Conservation (phyloP, 2,113 vertebrate genomes). For the Silurus glanis region DNA sequence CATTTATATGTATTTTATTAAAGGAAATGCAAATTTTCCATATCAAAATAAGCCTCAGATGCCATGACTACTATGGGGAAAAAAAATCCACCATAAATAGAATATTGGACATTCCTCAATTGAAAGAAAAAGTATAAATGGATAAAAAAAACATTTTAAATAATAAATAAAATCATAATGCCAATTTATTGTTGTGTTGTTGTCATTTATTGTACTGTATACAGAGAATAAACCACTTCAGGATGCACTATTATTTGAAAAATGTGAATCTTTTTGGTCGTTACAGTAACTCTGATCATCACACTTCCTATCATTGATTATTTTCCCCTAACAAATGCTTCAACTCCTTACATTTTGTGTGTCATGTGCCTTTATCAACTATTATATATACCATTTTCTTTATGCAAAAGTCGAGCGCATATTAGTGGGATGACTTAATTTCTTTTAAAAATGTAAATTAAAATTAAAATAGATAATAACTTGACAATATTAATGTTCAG, state of each 20-base stretch:
- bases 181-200: not conserved
- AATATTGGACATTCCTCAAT: not conserved
- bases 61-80: not conserved
- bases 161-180: not conserved
- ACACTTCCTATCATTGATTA: not conserved
- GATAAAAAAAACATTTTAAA: not conserved
- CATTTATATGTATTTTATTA: too few relatives aligned
- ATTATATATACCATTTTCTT: too few relatives aligned
- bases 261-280: not conserved
- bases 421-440: too few relatives aligned
- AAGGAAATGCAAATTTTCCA: too few relatives aligned
- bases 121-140: not conserved
- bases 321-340: not conserved
- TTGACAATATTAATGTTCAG: too few relatives aligned
- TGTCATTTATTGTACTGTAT: not conserved
- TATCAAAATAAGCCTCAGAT: not conserved
- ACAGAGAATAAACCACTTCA: not conserved
- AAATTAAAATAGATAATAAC: too few relatives aligned
- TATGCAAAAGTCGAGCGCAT: too few relatives aligned
- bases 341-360: not conserved
- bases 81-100: not conserved
- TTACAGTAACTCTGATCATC: not conserved
- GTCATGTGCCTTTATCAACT: too few relatives aligned
- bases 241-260: not conserved
- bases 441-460: too few relatives aligned